A percentile compares a stretch with the other conserved stretches of the same genome.
Evolutionary conservation across 2,113 vertebrate genomes (phyloP).

Genomic region (Amblyopsis rosae): DNA sequence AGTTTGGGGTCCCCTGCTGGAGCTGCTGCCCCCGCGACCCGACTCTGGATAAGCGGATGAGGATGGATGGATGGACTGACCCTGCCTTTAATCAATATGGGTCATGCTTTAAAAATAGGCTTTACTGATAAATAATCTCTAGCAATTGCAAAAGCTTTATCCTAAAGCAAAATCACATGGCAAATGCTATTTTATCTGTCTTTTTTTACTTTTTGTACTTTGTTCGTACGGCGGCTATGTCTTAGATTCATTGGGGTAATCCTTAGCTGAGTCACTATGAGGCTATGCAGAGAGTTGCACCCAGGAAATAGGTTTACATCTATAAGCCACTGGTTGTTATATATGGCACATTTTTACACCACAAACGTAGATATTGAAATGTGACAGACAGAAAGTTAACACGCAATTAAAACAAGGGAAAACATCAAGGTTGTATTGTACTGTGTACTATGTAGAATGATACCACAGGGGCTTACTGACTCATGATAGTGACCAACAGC

Average conservation of each 20-base stretch:
- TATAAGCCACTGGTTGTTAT: conserved; percentile 16
- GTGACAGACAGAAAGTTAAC: conserved; percentile 25
- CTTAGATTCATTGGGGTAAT: conserved; percentile 41
- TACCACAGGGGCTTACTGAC: conserved; percentile 12
- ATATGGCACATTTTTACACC: conserved; percentile 59
- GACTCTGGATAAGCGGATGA: too few species aligned
- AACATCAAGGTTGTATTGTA: conserved; percentile 5
- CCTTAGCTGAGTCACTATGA: conserved; percentile 40
- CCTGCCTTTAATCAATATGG: conserved; percentile 10
- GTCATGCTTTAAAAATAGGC: conserved; percentile 31
- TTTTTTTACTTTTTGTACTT: conserved; percentile 10
- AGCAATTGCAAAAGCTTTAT: conserved; percentile 37
- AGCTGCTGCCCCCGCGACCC: too few species aligned
- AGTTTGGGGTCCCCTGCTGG: too few species aligned
- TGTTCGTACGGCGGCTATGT: conserved; percentile 30
- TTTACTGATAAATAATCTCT: conserved; percentile 24
- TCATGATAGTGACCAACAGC: not conserved
- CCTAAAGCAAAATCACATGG: conserved; percentile 26
- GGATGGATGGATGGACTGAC: too few species aligned
- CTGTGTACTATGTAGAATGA: not conserved
- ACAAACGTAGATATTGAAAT: conserved; percentile 30
- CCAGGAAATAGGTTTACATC: conserved; percentile 31
- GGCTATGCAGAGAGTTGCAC: conserved; percentile 26
- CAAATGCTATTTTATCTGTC: conserved; percentile 5
- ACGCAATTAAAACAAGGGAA: conserved; percentile 21